Base-by-base conservation (phyloP, 2,113 vertebrate genomes). In the Puffinus mauretanicus region DNA sequence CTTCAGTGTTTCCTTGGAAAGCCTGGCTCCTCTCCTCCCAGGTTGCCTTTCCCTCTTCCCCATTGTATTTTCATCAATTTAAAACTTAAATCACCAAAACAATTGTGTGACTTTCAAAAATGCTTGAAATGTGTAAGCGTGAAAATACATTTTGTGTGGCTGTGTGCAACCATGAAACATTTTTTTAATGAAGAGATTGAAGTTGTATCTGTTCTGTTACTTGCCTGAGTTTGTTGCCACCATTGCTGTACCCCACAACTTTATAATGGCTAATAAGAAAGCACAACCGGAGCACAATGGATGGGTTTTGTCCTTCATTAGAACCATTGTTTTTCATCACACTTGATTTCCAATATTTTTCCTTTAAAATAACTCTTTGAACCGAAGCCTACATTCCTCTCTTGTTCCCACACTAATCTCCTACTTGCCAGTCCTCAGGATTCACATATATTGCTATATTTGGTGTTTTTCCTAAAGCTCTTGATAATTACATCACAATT, bases 91-190 rank as follows among this genome's bases (percentile, higher is more conserved):
- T 96, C 71, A 62, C 92, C 81, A 96, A 94, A 97, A 88, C 67
- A 79, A 94, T 62, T 72, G 81, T 94, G 82, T 94, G 83, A 88
- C 93, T 94, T 88, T 95, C 55, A 82, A 95, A 96, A 96, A 90
- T 32, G 86, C 79, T 87, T 88, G 75, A 95, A 79, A 93, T 10
- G 47, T 62, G 44, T 70, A 82, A 83, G 81, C 80, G 4, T 93
- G 87, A 91, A 97, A 95, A 94, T 82, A 93, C 81, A 93, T 93
- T 96, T 96, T 88, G 73, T 83, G 73, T 92, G 93, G 51, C 54
- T 88, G 42, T 70, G 64, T 80, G 72, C 40, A 76, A 67, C 70
- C 90, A 66, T 93, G 64, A 94, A 92, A 75, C 57, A 34, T 87
- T 92, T 90, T 89, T 87, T 95, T 87, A 94, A 96, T 81, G 78